Base-by-base conservation (phyloP, 2,888 invertebrate genomes). In the Oxyteleia sp. region DNA sequence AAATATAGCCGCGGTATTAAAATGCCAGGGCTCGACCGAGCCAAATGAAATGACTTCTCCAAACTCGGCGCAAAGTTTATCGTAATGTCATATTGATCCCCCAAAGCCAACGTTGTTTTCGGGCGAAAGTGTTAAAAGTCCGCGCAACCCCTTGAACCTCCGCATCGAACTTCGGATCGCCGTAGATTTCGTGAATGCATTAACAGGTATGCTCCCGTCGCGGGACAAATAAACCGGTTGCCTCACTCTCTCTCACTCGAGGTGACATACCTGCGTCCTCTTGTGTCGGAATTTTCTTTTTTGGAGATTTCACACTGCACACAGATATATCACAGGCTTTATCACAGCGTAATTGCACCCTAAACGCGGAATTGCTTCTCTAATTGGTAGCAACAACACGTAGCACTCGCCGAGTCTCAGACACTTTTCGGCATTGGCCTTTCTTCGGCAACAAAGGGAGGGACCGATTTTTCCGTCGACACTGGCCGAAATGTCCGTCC, bases 161-260 rank as follows among this genome's bases (percentile, higher is more conserved):
- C 8, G 10, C 26, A 23, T 5, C 49, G 23, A 23, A 23, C 29
- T 51, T 15, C 13, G 4, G 11, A 20, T 49, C n/a, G 20, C 4
- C 23, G 53, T 15, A 15, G 8, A 4, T n/a, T 55, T 55, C 35
- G 16, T 11, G 55, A 35, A 55, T 32, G 35, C 55, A 35, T 35
- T 11, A 35, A 35, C 8, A 55, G 35, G 55, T 35, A 55, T n/a
- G 32, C 32, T 55, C 55, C 18, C 55, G 55, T 55, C 55, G 55
- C 4, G 7, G 18, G 55, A 55, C 55, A 55, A 55, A 55, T 35
- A 55, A 55, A 55, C 55, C 55, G 55, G 55, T 55, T 32, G 55
- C 11, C n/a, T n/a, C n/a, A n/a, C n/a, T n/a, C n/a, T n/a, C n/a
- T n/a, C n/a, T 55, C 16, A 35, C 26, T 32, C 55, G 32, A 35